Percentiles rank a stretch among this genome's conserved stretches.
phyloP scores from a whole-genome alignment of 2,113 vertebrate genomes.

The Oceanites oceanicus region DNA sequence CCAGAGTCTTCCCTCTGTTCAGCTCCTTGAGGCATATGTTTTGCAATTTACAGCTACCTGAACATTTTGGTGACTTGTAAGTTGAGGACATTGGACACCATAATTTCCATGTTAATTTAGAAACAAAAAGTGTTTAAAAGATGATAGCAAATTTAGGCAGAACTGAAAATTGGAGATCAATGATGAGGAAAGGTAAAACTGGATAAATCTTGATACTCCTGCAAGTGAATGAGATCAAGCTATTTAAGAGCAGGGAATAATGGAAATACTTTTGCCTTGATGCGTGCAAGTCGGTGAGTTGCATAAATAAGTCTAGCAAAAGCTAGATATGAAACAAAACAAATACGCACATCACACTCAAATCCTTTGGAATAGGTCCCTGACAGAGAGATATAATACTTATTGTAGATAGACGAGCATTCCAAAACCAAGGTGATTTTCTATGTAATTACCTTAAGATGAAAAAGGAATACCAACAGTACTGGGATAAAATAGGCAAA shows the following conservation, averaged over 20 bases:
- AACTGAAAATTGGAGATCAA: neutral
- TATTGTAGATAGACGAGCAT: neutral
- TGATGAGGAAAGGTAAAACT: neutral
- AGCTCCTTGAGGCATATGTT: too few species aligned
- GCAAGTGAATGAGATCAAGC: neutral
- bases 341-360: neutral
- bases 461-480: neutral
- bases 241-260: neutral
- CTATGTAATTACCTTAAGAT: neutral
- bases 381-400: neutral
- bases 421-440: neutral
- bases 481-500: neutral
- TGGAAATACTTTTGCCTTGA: neutral
- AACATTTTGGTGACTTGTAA: neutral
- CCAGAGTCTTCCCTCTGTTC: neutral
- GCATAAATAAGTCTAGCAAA: neutral
- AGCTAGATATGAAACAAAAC: neutral
- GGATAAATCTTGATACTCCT: neutral
- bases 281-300: neutral
- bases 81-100: neutral
- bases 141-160: neutral
- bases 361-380: neutral
- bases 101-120: neutral
- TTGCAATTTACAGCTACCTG: neutral
- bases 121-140: neutral